Evolutionary conservation across 35 echinoderm and acorn worm species (phyloP), one percentile per base, ranked within the genome.

Genomic region (Chiridota heheva): DNA sequence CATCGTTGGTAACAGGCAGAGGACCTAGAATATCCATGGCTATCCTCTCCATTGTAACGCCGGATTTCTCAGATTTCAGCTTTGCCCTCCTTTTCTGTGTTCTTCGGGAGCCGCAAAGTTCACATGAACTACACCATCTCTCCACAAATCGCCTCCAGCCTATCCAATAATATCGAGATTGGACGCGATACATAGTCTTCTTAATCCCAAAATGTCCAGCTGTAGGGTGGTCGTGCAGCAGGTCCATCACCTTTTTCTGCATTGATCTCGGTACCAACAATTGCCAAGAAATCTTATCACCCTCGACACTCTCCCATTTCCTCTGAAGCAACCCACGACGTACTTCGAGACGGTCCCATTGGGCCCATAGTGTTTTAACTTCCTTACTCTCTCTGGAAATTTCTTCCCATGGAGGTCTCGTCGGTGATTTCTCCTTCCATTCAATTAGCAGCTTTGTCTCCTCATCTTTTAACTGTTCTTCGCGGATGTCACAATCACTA

Each of bases 21-120:
- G 90, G 90, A 13, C 90, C 84, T 26, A 93, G 36, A 1, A 93
- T 82, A 69, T 93, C 71, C 27, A 93, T 57, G 2, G 84, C 90
- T 29, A 93, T 58, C 33, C 90, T 73, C 53, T 93, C 90, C 79
- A 93, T 71, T 1, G 84, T 61, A 0, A 33, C 44, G 4, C 79
- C 77, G 4, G 81, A 72, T 24, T 62, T 63, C 72, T 93, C 35
- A 38, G 88, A 48, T 7, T 69, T 77, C 8, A 80, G 84, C 55
- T 59, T 72, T 44, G 47, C 47, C 2, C 20, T 67, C 60, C n/a
- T 30, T 6, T 56, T 60, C 0, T 70, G 64, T 2, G 61, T 41
- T 53, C 86, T 91, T 18, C 66, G 40, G 7, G 56, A 32, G 15
- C 76, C 82, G 37, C 89, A 91, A 0, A 42, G 40, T n/a, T 33